Percentiles rank a stretch among this genome's conserved stretches.
Evolutionary conservation across 2,113 vertebrate genomes (phyloP).

Genomic region (Oncorhynchus gorbuscha): DNA sequence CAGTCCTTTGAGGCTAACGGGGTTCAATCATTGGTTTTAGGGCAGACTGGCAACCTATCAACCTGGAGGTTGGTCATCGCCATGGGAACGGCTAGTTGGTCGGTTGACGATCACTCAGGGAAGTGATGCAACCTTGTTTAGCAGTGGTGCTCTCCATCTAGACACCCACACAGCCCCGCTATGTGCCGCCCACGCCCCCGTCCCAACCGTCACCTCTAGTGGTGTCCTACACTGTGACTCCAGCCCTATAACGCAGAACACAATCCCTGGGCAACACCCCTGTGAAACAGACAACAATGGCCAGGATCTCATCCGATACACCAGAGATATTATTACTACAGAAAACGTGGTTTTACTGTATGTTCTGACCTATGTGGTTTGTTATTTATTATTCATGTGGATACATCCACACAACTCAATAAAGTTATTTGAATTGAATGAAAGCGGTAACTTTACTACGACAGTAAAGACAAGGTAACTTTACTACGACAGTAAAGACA

Average conservation of each 20-base stretch:
- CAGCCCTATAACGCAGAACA: conserved; percentile 6
- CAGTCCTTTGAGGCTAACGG: neutral
- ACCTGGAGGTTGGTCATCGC: neutral
- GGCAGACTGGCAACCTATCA: neutral
- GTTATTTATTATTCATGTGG: no score
- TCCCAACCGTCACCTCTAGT: neutral
- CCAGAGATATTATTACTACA: neutral
- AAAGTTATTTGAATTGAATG: no score
- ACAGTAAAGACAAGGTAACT: no score
- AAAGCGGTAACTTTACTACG: no score
- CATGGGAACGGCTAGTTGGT: no score
- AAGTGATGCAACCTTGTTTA: neutral
- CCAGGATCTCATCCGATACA: neutral
- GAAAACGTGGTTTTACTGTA: neutral
- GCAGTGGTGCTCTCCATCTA: neutral
- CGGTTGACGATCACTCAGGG: neutral
- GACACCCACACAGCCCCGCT: no score
- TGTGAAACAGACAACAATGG: neutral
- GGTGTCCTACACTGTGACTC: neutral
- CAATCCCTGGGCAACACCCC: neutral
- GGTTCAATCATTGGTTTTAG: neutral
- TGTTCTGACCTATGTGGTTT: no score
- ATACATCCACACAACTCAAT: no score
- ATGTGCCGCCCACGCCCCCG: neutral
- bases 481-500: no score